Evolutionary conservation across 2,113 vertebrate genomes (phyloP), one percentile per base, ranked within the genome.

Genomic region (Galbula dea): DNA sequence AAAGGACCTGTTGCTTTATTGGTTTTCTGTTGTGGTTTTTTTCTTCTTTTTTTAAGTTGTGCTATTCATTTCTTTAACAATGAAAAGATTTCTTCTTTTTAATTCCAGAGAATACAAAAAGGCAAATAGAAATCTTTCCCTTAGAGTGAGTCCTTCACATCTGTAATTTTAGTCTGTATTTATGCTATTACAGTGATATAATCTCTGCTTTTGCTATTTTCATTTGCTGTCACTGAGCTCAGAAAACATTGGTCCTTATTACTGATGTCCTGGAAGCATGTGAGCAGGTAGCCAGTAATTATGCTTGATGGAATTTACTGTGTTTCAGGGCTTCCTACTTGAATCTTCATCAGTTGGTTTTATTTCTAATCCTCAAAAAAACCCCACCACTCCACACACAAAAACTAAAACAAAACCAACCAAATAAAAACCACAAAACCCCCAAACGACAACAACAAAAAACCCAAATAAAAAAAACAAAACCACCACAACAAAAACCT

Each of bases 281-380:
- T 17, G 29, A 91, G 41, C 85, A 95, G 65, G 85, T 94, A 94
- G 83, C 65, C 76, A 86, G 52, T 94, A 94, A 86, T 86, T 91
- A 75, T 23, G 17, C 76, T 62, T 62, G 69, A 71, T 84, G 83
- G 41, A 94, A 92, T 88, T 90, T 75, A 73, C 30, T 93, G 7
- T 92, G 46, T 66, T 95, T 76, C 83, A 71, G 55, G 81, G n/a
- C 83, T 95, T 93, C 73, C 88, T 93, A 63, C 49, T 86, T 93
- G 83, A 96, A 86, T 88, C 77, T 91, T 77, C 11, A 72, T 80
- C 85, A 92, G 77, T 77, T 77, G 41, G 22, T 94, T 96, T 94
- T 86, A 75, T 94, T 89, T 83, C 67, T 57, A 85, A 18, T 74
- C 72, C 76, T 95, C 21, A 27, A 79, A 86, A 86, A 90, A 89